phyloP scores from a whole-genome alignment of 2,797 vertebrate genomes.

The Melanotaenia maccullochi region DNA sequence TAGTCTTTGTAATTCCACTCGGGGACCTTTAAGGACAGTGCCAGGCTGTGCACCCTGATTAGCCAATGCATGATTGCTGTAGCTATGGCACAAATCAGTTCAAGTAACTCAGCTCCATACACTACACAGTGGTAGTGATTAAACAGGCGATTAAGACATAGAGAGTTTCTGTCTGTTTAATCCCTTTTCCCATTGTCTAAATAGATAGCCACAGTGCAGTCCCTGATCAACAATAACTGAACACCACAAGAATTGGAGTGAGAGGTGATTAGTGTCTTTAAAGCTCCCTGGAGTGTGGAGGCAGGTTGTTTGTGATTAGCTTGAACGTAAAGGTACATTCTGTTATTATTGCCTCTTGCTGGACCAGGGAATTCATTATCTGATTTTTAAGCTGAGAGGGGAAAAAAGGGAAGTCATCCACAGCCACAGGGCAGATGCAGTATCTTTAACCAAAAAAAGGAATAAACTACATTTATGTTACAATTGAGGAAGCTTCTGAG shows the following conservation, averaged over 20 bases:
- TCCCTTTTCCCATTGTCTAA: constrained; percentile 69
- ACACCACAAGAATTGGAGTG: constrained; percentile 67
- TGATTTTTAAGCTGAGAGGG: constrained; percentile 47
- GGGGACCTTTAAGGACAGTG: constrained; percentile 74
- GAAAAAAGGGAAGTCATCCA: constrained; percentile 8
- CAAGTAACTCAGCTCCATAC: constrained; percentile 74
- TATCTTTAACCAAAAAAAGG: constrained; percentile 49
- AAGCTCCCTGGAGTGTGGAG: constrained; percentile 71
- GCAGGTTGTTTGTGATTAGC: constrained; percentile 76
- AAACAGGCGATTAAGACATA: constrained; percentile 74
- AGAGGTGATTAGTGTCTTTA: constrained; percentile 77
- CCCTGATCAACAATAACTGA: constrained; percentile 73
- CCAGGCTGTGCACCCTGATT: constrained; percentile 75
- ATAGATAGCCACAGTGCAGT: constrained; percentile 60
- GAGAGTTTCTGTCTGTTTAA: constrained; percentile 73
- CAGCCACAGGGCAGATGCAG: constrained; percentile 41
- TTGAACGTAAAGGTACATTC: constrained; percentile 73
- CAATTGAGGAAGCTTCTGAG: constrained; percentile 39
- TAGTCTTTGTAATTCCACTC: constrained; percentile 84
- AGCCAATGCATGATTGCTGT: constrained; percentile 76
- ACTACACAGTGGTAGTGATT: constrained; percentile 77
- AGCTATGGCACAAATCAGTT: constrained; percentile 78
- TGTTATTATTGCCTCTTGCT: constrained; percentile 59
- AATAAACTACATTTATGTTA: constrained; percentile 39
- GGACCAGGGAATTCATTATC: constrained; percentile 68